Conservation (phyloP, 2,888 invertebrate species). For the Apodemia zela region DNA sequence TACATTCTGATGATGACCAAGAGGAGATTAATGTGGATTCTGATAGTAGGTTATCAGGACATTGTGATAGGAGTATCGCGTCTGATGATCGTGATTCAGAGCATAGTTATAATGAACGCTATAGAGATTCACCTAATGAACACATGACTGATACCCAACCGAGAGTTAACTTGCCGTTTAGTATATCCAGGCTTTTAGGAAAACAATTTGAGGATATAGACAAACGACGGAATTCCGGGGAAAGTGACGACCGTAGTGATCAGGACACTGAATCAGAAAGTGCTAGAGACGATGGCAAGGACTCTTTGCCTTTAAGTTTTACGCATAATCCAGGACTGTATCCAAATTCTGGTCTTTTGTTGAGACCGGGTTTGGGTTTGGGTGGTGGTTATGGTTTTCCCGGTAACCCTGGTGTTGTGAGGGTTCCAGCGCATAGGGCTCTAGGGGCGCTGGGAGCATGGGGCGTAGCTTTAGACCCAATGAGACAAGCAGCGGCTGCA, state of each 20-base stretch:
- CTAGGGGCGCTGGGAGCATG: conserved; percentile 77
- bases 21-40: conserved; percentile 85
- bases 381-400: conserved; percentile 79
- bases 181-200: conserved; percentile 90
- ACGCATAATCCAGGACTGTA: conserved; percentile 66
- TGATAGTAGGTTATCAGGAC: conserved; percentile 81
- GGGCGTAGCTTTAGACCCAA: conserved; percentile 82
- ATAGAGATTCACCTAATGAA: conserved; percentile 70
- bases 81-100: conserved; percentile 81
- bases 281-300: conserved; percentile 68
- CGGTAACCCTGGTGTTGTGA: conserved; percentile 87
- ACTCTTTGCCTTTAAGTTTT: conserved; percentile 63
- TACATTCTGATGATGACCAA: conserved; percentile 82
- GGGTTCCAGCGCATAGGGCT: conserved; percentile 89
- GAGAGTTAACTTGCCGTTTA: conserved; percentile 85
- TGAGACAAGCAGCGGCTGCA: conserved; percentile 84
- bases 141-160: conserved; percentile 75
- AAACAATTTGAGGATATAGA: conserved; percentile 85
- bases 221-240: conserved; percentile 70
- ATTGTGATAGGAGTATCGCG: conserved; percentile 71
- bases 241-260: conserved; percentile 74
- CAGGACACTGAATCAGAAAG: conserved; percentile 75
- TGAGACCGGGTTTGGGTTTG: conserved; percentile 69
- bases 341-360: conserved; percentile 59
- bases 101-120: conserved; percentile 73